A percentile compares a stretch with the other conserved stretches of the same genome.
Conservation (phyloP, 2,113 vertebrate genomes). For the Aegithalos caudatus region DNA sequence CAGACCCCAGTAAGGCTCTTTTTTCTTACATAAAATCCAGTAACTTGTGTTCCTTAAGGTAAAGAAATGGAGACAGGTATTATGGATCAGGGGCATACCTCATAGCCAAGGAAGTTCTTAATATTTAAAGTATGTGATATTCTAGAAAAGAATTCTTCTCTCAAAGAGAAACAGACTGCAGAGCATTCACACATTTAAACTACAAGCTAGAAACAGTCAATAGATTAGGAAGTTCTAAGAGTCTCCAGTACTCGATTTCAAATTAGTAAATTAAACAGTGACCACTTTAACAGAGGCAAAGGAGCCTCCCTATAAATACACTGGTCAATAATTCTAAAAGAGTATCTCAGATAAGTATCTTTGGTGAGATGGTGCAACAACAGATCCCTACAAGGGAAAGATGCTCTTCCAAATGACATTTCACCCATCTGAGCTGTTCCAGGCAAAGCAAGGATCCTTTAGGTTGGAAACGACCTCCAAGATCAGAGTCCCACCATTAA, state of each 20-base stretch:
- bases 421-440: not conserved
- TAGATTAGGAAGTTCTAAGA: not conserved
- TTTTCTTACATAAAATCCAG: not conserved
- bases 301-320: not conserved
- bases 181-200: not conserved
- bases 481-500: not conserved
- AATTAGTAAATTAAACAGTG: not conserved
- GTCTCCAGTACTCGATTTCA: not conserved
- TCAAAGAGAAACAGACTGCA: not conserved
- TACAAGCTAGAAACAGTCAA: not conserved
- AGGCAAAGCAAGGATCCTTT: not conserved
- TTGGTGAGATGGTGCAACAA: not conserved
- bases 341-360: not conserved
- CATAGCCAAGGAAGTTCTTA: not conserved
- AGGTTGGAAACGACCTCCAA: not conserved
- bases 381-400: not conserved
- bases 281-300: not conserved
- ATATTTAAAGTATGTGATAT: not conserved
- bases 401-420: not conserved
- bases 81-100: not conserved
- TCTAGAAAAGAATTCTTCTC: not conserved
- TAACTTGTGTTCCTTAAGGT: not conserved
- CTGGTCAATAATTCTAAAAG: not conserved
- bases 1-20: rapidly evolving
- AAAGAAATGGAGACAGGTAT: not conserved